A percentile compares a stretch with the other conserved stretches of the same genome.
phyloP scores from a whole-genome alignment of 1,140 invertebrate species.

The Phthorimaea operculella region DNA sequence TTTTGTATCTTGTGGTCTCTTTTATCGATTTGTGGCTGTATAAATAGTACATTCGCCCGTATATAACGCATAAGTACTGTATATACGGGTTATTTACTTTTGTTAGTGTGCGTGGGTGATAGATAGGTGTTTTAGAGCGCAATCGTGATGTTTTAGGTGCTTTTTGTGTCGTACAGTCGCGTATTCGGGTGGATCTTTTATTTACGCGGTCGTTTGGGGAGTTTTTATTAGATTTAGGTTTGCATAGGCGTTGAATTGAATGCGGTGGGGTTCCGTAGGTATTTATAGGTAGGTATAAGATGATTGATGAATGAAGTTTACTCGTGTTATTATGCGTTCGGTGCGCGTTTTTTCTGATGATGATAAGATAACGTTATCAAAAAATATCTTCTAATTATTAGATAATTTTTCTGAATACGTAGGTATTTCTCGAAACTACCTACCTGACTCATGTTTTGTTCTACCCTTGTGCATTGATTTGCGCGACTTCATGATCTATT shows the following conservation, averaged over 20 bases:
- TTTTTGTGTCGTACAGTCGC: slow-evolving; percentile 8
- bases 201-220: not conserved
- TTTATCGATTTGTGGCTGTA: slow-evolving; percentile 14
- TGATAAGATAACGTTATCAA: too few relatives aligned
- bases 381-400: too few relatives aligned
- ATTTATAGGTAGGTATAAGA: too few relatives aligned
- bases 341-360: too few relatives aligned
- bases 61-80: slow-evolving; percentile 18
- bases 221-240: not conserved
- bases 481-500: too few relatives aligned
- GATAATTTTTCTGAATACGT: too few relatives aligned
- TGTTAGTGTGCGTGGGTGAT: slow-evolving; percentile 23
- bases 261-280: too few relatives aligned
- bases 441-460: too few relatives aligned
- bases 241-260: not conserved
- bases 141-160: slow-evolving; percentile 8
- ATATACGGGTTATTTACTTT: slow-evolving; percentile 20
- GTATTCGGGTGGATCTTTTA: slow-evolving; percentile 6
- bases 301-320: too few relatives aligned
- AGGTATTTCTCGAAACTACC: too few relatives aligned
- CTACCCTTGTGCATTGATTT: too few relatives aligned
- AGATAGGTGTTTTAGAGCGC: slow-evolving; percentile 14
- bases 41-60: slow-evolving; percentile 10
- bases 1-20: slow-evolving; percentile 14
- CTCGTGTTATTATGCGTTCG: too few relatives aligned